These are phyloP conservation scores for Petromus typicus DNA, from an alignment of 2,113 vertebrate species.

Conservation along the genomic window DNA sequence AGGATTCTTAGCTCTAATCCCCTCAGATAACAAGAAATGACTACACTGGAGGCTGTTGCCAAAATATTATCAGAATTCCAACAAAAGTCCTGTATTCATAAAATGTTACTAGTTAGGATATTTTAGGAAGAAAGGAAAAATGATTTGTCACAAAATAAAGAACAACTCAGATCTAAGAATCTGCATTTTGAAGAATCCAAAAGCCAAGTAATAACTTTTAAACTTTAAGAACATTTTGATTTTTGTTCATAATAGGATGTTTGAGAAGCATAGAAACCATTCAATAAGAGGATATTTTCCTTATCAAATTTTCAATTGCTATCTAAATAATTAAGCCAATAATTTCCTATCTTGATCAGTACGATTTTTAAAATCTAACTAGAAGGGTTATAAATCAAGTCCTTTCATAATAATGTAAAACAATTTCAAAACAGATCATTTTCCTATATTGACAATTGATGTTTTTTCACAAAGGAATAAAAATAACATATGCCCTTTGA, in stretches of 20 bases:
- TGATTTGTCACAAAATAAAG: background rate
- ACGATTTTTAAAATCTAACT: background rate
- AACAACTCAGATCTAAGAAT: background rate
- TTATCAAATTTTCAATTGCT: background rate
- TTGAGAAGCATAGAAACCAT: background rate
- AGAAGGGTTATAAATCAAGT: background rate
- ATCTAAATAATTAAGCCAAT: background rate
- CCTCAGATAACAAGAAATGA: background rate
- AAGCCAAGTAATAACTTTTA: background rate
- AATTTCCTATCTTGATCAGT: background rate
- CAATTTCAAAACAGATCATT: background rate
- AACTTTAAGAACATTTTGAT: background rate
- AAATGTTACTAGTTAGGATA: background rate
- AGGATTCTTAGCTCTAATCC: background rate
- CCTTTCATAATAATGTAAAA: background rate
- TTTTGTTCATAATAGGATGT: background rate
- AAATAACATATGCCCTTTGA: background rate
- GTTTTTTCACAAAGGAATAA: background rate
- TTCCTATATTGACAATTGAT: background rate
- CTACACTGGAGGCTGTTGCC: background rate
- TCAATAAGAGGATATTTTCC: background rate
- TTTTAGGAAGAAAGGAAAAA: background rate
- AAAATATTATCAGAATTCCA: conserved; percentile 8
- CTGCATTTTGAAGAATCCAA: background rate
- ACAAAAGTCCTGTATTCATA: background rate